Evolutionary conservation across 2,888 invertebrate species (phyloP).

Genomic region (Opisthograptis luteolata): DNA sequence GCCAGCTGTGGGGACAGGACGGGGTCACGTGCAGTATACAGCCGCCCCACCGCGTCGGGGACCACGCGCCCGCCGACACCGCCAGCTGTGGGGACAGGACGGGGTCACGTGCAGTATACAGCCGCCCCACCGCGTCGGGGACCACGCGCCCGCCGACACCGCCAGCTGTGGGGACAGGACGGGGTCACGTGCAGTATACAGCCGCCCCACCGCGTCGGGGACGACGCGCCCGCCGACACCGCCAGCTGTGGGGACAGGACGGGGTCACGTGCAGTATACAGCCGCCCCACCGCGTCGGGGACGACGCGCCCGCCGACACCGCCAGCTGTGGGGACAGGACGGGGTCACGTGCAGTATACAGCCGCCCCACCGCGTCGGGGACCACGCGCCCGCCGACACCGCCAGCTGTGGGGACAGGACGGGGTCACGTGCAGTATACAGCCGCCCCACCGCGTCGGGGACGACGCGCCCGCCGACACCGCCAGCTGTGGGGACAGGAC

Average conservation of each 20-base stretch:
- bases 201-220: conserved; percentile 69
- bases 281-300: conserved; percentile 69
- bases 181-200: too few relatives aligned
- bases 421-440: too few relatives aligned
- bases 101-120: too few relatives aligned
- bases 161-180: conserved; percentile 51
- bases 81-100: conserved; percentile 51
- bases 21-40: too few relatives aligned
- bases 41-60: conserved; percentile 69
- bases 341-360: too few relatives aligned
- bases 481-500: conserved; percentile 51
- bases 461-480: conserved; percentile 50
- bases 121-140: conserved; percentile 69
- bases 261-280: too few relatives aligned
- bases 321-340: conserved; percentile 51
- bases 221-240: conserved; percentile 50
- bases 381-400: conserved; percentile 50
- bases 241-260: conserved; percentile 51
- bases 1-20: conserved; percentile 51
- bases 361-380: conserved; percentile 69
- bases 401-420: conserved; percentile 51
- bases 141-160: conserved; percentile 50
- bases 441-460: conserved; percentile 69
- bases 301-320: conserved; percentile 50
- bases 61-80: conserved; percentile 50